Evolutionary conservation across 2,888 invertebrate species (phyloP), one percentile per base, ranked within the genome.

Genomic region (Hypselothyrea guttata): DNA sequence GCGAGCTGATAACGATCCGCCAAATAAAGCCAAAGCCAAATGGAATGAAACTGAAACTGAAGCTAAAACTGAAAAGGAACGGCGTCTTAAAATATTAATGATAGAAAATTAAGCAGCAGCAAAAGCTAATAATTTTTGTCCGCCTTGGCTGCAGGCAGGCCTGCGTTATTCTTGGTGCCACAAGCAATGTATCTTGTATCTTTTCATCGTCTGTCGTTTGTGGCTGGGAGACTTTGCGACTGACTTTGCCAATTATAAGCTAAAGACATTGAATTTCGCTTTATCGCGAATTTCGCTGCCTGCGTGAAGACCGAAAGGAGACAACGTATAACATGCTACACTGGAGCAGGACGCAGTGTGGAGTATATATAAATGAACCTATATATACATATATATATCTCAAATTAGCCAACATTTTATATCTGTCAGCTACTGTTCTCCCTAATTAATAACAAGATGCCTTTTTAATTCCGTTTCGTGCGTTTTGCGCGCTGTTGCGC

Each of bases 391-490:
- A 66, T 63, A 75, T 83, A 86, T 87, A 87, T 84, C 78, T 69
- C 88, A 87, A 87, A 87, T 87, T 87, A 87, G 87, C 88, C 76
- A 88, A 87, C 87, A 87, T 87, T 88, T 87, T 86, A 83, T 85
- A 87, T 86, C 88, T 87, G 87, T 87, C 88, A 88, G 88, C 87
- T 87, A 88, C 87, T 88, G 87, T 87, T 87, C 88, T 87, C 79
- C 87, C 88, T 87, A 87, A 87, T 87, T 87, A 87, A 87, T 88
- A 88, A 87, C 87, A 87, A 88, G 87, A 86, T 86, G 86, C 88
- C 88, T 76, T 82, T 82, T 82, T 82, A 82, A 86, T 86, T 75
- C 78, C 69, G 57, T 73, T 79, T 73, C 86, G 75, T 75, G 76
- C 70, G 63, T 72, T 74, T 83, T 85, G 86, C 81, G 86, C 81